phyloP scores from a whole-genome alignment of 1,140 invertebrate genomes.

The Bombus fervidus region DNA sequence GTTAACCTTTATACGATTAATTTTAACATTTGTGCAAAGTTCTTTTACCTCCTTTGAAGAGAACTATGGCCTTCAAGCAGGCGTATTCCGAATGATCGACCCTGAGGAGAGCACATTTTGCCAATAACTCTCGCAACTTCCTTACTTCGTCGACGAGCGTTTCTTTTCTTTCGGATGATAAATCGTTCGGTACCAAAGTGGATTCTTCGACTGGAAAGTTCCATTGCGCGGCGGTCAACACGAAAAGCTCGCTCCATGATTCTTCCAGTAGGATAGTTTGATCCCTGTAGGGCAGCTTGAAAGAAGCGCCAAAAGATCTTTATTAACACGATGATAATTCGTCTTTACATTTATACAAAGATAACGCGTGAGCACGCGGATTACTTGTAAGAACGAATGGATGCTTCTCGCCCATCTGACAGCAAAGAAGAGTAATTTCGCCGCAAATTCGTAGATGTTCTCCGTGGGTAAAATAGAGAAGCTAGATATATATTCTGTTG shows the following conservation, averaged over 20 bases:
- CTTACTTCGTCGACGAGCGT: conserved; percentile 82
- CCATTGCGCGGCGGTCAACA: conserved; percentile 92
- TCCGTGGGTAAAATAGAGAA: conserved; percentile 83
- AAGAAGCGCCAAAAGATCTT: conserved; percentile 5
- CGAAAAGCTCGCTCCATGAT: conserved; percentile 93
- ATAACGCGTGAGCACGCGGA: too few species aligned
- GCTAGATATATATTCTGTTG: conserved; percentile 72
- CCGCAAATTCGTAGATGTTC: conserved; percentile 88
- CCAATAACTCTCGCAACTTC: conserved; percentile 85
- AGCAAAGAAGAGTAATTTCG: conserved; percentile 89
- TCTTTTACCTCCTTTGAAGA: conserved; percentile 90
- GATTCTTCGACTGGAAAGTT: conserved; percentile 87
- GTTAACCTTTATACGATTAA: too few species aligned
- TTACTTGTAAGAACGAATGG: conserved; percentile 88
- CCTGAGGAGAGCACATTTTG: conserved; percentile 85
- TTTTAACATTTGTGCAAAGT: too few species aligned
- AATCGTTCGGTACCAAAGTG: conserved; percentile 69
- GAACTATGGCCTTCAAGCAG: conserved; percentile 90
- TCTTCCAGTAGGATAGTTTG: conserved; percentile 89
- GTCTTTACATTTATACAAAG: too few species aligned
- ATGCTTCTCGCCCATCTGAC: conserved; percentile 91
- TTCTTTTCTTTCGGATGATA: conserved; percentile 74
- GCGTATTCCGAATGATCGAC: conserved; percentile 93
- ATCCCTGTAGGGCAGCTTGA: conserved; percentile 87
- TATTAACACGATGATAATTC: neutral